Evolutionary conservation across 2,888 invertebrate species (phyloP).

Genomic region (Hydrotaea cyrtoneurina): DNA sequence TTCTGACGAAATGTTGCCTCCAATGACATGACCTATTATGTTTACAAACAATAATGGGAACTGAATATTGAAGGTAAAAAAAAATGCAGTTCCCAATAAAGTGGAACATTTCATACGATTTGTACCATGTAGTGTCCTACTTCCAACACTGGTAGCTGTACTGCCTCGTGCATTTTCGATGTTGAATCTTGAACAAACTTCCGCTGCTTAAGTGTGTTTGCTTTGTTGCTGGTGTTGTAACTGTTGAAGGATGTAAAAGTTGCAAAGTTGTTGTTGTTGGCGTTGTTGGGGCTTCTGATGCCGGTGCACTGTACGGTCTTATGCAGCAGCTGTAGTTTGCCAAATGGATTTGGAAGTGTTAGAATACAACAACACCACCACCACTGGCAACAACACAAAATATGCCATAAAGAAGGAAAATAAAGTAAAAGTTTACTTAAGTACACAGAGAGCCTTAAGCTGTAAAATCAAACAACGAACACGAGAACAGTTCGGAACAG

Average conservation of each 20-base stretch:
- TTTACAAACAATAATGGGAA: too few species aligned
- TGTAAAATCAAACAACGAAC: conserved; percentile 26
- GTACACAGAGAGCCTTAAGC: conserved; percentile 9
- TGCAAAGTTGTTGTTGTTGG: conserved; percentile 1
- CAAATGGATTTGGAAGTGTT: conserved; percentile 23
- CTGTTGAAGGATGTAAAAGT: conserved; percentile 13
- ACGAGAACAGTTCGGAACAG: background rate
- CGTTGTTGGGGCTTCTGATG: background rate
- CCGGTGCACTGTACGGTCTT: background rate
- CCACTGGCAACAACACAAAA: background rate
- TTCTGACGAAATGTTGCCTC: too few species aligned
- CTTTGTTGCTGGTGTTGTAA: background rate
- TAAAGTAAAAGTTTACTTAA: conserved; percentile 17
- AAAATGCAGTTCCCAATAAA: too few species aligned
- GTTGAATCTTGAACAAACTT: background rate
- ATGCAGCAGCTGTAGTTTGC: background rate
- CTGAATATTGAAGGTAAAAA: too few species aligned
- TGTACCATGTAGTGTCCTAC: background rate
- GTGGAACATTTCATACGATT: too few species aligned
- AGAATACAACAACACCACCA: background rate
- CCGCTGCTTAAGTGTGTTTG: background rate
- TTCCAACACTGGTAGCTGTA: background rate
- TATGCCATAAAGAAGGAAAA: background rate
- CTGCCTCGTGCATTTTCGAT: background rate
- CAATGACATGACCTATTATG: too few species aligned